Evolutionary conservation across 2,888 invertebrate species (phyloP).

Genomic region (Caenorhabditis doughertyi): DNA sequence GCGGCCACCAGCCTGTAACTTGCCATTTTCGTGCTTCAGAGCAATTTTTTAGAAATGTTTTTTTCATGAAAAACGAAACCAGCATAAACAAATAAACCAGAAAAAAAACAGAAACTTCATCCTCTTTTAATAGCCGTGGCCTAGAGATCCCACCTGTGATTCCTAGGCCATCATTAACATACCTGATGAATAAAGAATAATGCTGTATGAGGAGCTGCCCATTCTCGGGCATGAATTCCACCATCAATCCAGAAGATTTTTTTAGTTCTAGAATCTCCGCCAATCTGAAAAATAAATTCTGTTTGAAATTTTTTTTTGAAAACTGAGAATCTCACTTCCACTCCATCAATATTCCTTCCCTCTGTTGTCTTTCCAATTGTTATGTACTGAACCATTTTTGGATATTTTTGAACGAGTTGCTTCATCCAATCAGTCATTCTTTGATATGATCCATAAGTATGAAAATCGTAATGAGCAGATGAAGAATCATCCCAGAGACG

Average conservation of each 20-base stretch:
- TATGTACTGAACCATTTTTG: conserved; percentile 77
- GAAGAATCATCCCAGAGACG: conserved; percentile 65
- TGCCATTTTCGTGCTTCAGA: too few species aligned
- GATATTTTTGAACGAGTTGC: conserved; percentile 75
- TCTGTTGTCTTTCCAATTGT: conserved; percentile 81
- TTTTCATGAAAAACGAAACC: too few species aligned
- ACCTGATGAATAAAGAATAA: conserved; percentile 82
- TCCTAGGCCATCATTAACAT: background rate
- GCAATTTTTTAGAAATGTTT: too few species aligned
- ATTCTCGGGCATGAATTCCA: conserved; percentile 81
- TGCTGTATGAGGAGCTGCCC: conserved; percentile 82
- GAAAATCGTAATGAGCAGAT: conserved; percentile 66
- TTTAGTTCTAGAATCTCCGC: conserved; percentile 74
- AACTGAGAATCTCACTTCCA: conserved; percentile 71
- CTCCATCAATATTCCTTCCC: conserved; percentile 80
- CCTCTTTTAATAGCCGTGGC: too few species aligned
- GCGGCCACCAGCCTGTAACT: too few species aligned
- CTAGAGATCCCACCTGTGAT: too few species aligned
- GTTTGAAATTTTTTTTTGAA: background rate
- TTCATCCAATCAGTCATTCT: conserved; percentile 78
- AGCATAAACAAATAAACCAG: too few species aligned
- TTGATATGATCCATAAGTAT: conserved; percentile 68
- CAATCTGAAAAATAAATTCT: conserved; percentile 71
- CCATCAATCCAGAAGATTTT: conserved; percentile 82
- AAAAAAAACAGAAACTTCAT: too few species aligned